Evolutionary conservation across 2,113 vertebrate species (phyloP).

Genomic region (Anoura caudifer): DNA sequence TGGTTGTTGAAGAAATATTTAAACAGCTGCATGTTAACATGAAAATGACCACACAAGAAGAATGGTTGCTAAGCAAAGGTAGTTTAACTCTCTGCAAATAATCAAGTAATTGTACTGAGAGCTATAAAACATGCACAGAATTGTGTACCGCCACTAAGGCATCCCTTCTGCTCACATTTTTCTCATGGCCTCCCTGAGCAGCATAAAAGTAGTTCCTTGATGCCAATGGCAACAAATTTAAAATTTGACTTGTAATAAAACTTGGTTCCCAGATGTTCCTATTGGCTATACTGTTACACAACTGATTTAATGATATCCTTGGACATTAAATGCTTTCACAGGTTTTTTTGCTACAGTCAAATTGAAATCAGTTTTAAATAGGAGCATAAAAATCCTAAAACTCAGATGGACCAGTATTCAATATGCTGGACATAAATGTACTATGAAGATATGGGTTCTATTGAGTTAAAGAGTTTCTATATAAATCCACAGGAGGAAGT

Average conservation of each 20-base stretch:
- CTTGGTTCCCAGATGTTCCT: not conserved
- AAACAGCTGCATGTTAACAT: slow-evolving; percentile 46
- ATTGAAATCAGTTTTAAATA: slow-evolving; percentile 28
- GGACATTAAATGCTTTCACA: not conserved
- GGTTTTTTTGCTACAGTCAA: not conserved
- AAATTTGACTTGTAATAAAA: slow-evolving; percentile 10
- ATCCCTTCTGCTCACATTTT: slow-evolving; percentile 28
- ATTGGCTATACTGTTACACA: not conserved
- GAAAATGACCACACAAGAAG: slow-evolving; percentile 35
- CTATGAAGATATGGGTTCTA: not conserved
- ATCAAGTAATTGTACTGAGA: slow-evolving; percentile 25
- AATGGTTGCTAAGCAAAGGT: slow-evolving; percentile 34
- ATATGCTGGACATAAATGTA: slow-evolving; percentile 7
- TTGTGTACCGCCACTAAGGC: not conserved
- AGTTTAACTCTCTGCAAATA: not conserved
- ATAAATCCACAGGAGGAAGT: not conserved
- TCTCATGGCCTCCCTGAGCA: not conserved
- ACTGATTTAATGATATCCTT: not conserved
- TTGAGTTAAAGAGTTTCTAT: not conserved
- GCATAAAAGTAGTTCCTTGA: not conserved
- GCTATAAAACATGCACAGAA: slow-evolving; percentile 21
- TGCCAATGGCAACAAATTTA: slow-evolving; percentile 23
- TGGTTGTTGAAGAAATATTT: slow-evolving; percentile 53
- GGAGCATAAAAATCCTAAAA: not conserved
- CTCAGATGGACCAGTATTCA: not conserved